These are phyloP conservation scores for Manis javanica DNA, from an alignment of 2,797 vertebrate genomes.

Conservation along the genomic window DNA sequence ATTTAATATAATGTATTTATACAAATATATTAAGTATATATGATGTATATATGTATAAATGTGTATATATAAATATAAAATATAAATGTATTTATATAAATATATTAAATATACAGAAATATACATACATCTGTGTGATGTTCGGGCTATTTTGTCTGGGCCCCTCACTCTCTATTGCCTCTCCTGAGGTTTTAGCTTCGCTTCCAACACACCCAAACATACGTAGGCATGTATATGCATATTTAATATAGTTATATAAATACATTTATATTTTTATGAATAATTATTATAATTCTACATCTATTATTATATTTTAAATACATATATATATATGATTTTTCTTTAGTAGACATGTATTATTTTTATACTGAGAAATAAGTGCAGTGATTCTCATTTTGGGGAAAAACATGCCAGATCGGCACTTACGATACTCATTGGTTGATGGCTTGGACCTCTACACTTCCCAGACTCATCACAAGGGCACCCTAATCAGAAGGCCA, in stretches of 20 bases:
- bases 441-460: not conserved
- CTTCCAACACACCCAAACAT: no score
- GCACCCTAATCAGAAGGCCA: not conserved
- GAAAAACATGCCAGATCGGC: not conserved
- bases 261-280: not conserved
- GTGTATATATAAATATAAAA: no score
- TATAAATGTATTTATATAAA: not conserved
- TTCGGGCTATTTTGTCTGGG: no score
- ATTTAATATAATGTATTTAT: not conserved
- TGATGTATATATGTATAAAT: not conserved
- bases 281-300: no score
- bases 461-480: not conserved
- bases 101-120: not conserved
- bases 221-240: no score
- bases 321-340: not conserved
- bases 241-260: not conserved
- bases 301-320: not conserved
- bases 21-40: not conserved
- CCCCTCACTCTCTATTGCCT: no score
- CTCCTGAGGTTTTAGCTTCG: no score
- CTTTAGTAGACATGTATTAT: not conserved
- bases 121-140: no score
- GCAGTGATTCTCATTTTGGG: not conserved
- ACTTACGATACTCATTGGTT: not conserved
- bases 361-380: constrained; percentile 31